Conservation (phyloP, 2,113 vertebrate genomes). For the Entomyzon cyanotis region DNA sequence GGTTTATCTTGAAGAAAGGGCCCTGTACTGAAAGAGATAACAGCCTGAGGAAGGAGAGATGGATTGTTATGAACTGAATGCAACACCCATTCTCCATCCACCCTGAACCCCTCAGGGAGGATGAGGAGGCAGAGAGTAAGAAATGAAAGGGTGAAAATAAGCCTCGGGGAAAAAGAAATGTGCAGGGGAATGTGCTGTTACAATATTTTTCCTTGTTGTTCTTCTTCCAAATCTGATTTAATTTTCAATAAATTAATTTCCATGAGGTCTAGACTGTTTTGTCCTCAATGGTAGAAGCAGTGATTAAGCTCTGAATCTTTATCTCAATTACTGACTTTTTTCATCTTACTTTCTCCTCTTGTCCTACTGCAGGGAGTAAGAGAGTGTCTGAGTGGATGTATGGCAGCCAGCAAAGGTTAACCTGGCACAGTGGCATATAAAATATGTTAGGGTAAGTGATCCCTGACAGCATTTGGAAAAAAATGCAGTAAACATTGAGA, state of each 20-base stretch:
- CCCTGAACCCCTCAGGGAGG: accelerated
- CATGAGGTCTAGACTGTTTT: neutral
- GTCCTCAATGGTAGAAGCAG: neutral
- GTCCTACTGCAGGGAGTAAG: neutral
- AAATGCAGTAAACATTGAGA: neutral
- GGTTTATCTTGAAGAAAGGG: neutral
- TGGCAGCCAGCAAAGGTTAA: neutral
- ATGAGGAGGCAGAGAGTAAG: neutral
- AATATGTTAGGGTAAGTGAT: neutral
- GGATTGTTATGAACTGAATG: neutral
- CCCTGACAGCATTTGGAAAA: neutral
- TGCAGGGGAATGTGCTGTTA: neutral
- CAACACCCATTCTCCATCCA: neutral
- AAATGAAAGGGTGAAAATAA: neutral
- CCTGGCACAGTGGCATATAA: no score
- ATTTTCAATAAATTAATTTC: neutral
- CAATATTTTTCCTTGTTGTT: neutral
- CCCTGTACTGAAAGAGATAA: neutral
- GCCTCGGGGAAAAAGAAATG: neutral
- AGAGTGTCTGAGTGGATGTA: neutral
- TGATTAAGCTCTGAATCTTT: neutral
- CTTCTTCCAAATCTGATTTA: neutral
- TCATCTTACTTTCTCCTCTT: neutral
- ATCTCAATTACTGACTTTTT: neutral
- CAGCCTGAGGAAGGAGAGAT: neutral